Percentiles rank a stretch among this genome's conserved stretches.
phyloP scores from a whole-genome alignment of 2,888 invertebrate species.

The Amblyjoppa proteus region DNA sequence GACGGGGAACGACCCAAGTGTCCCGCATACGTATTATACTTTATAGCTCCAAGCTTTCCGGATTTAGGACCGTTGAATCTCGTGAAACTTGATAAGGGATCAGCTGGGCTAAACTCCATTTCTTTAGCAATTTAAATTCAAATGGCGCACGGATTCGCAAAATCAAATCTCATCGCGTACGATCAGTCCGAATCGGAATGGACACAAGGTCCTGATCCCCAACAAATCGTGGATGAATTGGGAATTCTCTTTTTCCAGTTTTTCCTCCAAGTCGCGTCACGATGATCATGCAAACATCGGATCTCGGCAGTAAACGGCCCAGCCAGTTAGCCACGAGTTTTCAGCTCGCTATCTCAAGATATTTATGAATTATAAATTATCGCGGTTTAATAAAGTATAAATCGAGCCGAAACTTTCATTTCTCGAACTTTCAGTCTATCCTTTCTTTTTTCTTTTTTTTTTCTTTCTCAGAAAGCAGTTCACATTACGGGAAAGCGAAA shows the following conservation, averaged over 20 bases:
- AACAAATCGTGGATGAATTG: not conserved
- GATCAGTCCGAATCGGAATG: not conserved
- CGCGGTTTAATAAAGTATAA: too few species aligned
- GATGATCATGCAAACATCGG: not conserved
- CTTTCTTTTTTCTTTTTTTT: too few species aligned
- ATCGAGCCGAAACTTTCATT: too few species aligned
- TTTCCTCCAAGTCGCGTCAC: not conserved
- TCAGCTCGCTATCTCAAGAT: too few species aligned
- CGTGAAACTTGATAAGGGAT: conserved; percentile 14
- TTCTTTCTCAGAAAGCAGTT: too few species aligned
- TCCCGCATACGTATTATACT: conserved; percentile 3
- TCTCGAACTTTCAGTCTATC: too few species aligned
- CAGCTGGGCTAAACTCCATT: conserved; percentile 2
- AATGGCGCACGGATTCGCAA: not conserved
- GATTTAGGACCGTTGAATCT: conserved; percentile 5
- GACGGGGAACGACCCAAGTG: not conserved
- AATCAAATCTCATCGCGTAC: conserved; percentile 3
- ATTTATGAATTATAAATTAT: too few species aligned
- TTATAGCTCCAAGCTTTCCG: conserved; percentile 14
- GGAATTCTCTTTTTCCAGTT: not conserved
- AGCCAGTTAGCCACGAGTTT: too few species aligned
- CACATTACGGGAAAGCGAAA: too few species aligned
- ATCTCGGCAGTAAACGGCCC: too few species aligned
- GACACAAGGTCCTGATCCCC: not conserved
- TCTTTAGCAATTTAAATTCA: conserved; percentile 4